Evolutionary conservation across 2,113 vertebrate species (phyloP), one percentile per base, ranked within the genome.

Genomic region (Nycticebus coucang): DNA sequence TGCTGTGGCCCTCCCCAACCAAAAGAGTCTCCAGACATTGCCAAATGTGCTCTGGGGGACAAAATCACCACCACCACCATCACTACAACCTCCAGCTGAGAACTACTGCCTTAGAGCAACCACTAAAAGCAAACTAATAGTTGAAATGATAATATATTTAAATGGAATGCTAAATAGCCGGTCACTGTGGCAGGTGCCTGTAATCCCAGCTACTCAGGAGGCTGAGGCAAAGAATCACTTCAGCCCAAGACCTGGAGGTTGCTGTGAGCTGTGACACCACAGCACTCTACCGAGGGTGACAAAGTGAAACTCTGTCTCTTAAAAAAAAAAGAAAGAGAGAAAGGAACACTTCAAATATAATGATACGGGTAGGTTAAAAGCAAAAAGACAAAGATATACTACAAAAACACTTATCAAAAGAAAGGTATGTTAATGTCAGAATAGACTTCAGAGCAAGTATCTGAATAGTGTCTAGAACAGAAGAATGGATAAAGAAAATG

Each of bases 111-210:
- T 72, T 55, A 37, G 6, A 26, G 7, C 41, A 74, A 74, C 59
- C 18, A 64, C 60, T 78, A 66, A 55, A 88, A 88, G 77, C 64
- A 68, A 59, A 45, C 10, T 18, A 21, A 69, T 10, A 11, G 50
- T 26, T 41, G 57, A 57, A 75, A 75, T 45, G 60, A 62, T 64
- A 87, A 53, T 35, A 53, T 24, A 60, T 60, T 88, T 64, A 93
- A 89, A 94, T 24, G 60, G 30, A 87, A 89, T 35, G 71, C 79
- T 57, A 59, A 93, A 89, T 72, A 74, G 72, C 64, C n/a, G n/a
- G n/a, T n/a, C n/a, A n/a, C n/a, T n/a, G n/a, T n/a, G n/a, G n/a
- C n/a, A n/a, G n/a, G 28, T 68, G n/a, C 78, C 45, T 30, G 10
- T 50, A 77, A 50, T 26, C 26, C 41, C 45, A 50, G 28, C 6